These are phyloP conservation scores for Microctonus hyperodae DNA, from an alignment of 2,888 invertebrate species.

Conservation along the genomic window DNA sequence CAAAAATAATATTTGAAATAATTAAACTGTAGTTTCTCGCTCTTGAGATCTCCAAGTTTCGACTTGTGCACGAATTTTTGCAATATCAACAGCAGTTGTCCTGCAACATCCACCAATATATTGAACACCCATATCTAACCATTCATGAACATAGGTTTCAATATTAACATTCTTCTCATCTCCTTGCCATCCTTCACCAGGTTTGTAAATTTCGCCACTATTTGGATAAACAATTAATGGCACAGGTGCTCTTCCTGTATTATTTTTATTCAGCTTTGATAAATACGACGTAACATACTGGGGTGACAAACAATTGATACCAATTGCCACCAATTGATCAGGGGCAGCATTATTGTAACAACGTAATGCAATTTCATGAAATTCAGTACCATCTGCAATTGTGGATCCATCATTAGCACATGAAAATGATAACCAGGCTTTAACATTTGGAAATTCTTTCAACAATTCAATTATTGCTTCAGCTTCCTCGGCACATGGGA, in stretches of 20 bases:
- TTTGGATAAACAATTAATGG: slow-evolving; percentile 92
- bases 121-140: slow-evolving; percentile 82
- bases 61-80: slow-evolving; percentile 74
- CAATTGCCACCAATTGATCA: slow-evolving; percentile 83
- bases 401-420: slow-evolving; percentile 72
- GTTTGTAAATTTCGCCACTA: slow-evolving; percentile 84
- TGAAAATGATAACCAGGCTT: slow-evolving; percentile 89
- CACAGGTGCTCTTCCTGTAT: slow-evolving; percentile 65
- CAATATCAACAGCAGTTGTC: slow-evolving; percentile 82
- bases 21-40: slow-evolving; percentile 38
- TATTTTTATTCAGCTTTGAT: slow-evolving; percentile 66
- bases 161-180: slow-evolving; percentile 74
- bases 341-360: slow-evolving; percentile 70
- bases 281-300: slow-evolving; percentile 71
- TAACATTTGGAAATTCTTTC: slow-evolving; percentile 77
- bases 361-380: slow-evolving; percentile 74
- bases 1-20: slow-evolving; percentile 7
- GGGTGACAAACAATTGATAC: slow-evolving; percentile 87
- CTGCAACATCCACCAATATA: slow-evolving; percentile 94
- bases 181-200: slow-evolving; percentile 67
- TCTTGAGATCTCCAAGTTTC: slow-evolving; percentile 59
- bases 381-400: slow-evolving; percentile 82
- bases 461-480: slow-evolving; percentile 81
- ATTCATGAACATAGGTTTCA: slow-evolving; percentile 76
- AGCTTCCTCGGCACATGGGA: slow-evolving; percentile 86